A percentile compares a stretch with the other conserved stretches of the same genome.
phyloP scores from a whole-genome alignment of 2,797 vertebrate species.

The Ceyx erithaca region DNA sequence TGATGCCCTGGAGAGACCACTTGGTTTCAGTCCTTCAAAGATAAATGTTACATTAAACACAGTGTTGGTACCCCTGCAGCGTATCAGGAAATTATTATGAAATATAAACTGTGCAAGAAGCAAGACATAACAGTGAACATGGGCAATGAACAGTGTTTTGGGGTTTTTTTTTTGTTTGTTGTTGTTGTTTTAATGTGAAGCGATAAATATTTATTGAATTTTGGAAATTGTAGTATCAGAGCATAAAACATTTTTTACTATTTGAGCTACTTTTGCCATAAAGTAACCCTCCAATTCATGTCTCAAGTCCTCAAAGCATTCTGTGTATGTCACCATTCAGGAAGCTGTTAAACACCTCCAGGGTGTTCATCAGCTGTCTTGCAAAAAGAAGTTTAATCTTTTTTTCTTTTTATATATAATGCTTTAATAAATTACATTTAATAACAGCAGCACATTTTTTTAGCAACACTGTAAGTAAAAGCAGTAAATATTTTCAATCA shows the following conservation, averaged over 20 bases:
- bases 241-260: background rate
- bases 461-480: conserved; percentile 33
- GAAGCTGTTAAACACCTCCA: conserved; percentile 36
- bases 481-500: conserved; percentile 3
- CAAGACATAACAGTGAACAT: conserved; percentile 41
- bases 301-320: conserved; percentile 3
- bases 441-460: conserved; percentile 23
- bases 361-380: conserved; percentile 49
- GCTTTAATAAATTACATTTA: conserved; percentile 47
- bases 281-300: background rate
- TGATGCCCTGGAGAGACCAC: conserved; percentile 70
- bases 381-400: conserved; percentile 12
- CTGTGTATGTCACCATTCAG: background rate
- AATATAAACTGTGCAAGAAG: conserved; percentile 69
- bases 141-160: background rate
- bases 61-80: conserved; percentile 62
- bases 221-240: conserved; percentile 35
- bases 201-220: conserved; percentile 68
- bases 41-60: conserved; percentile 76
- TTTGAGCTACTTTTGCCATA: background rate
- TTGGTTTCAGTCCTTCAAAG: conserved; percentile 75
- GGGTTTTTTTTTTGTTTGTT: no score
- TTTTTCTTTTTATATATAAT: background rate
- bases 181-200: conserved; percentile 19
- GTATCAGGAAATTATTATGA: conserved; percentile 71